Base-by-base conservation (phyloP, 1,140 invertebrate genomes). In the Plutomurus gul region DNA sequence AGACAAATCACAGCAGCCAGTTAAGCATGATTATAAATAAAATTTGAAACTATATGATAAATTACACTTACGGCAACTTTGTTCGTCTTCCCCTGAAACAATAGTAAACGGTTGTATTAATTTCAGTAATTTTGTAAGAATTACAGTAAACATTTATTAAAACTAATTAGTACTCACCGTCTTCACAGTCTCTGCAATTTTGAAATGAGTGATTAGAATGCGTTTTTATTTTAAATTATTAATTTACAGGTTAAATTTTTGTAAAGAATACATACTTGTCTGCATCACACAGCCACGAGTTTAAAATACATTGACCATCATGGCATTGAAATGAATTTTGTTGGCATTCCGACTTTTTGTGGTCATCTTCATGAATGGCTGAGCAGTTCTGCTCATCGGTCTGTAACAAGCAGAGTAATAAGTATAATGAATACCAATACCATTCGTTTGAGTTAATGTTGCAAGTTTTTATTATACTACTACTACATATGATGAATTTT, bases 301-400 rank as follows among this genome's bases (percentile, higher is more conserved):
- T 87, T 1, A 92, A 90, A 65, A 96, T 93, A 86, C 95, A 97
- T 71, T 87, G 86, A 10, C 85, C 87, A 56, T 89, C 89, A 82
- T 86, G 86, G 83, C 91, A 92, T 56, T 85, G 85, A 81, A 91
- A 92, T 79, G 91, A 87, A 75, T 88, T 87, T 1, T 85, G 80
- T 33, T 85, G 85, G 72, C 90, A 91, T 47, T 87, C 75, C 7
- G 33, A 25, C 37, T 60, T 81, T 47, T 75, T 79, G 75, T 76
- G 33, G n/a, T 79, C 76, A 16, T 65, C 36, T 10, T 71, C 27
- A 25, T 70, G 39, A 22, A 46, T 86, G 20, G 70, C 78, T 11
- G 76, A 77, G 84, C 93, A 94, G 84, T 90, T 89, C 8, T 86
- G 80, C 85, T 97, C 95, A 85, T 98, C 96, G 13, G 90, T 92